Evolutionary conservation across 1,140 invertebrate genomes (phyloP), one percentile per base, ranked within the genome.

Genomic region (Procambarus virginalis): DNA sequence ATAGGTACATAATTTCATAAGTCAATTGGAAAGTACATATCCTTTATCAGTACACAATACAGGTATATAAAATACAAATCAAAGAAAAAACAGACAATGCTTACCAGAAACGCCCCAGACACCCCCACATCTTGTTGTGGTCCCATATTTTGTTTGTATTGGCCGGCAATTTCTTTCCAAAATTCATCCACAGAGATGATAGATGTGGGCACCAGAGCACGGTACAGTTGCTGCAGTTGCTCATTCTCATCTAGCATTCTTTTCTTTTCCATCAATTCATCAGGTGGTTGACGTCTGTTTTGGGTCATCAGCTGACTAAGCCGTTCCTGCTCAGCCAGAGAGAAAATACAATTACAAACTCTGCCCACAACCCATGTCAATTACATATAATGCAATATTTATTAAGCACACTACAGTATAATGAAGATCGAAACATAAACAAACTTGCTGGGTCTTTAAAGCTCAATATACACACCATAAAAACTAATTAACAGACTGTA

Each of bases 121-220:
- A 98, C 97, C 91, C 98, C 98, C 92, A 98, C 97, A 93, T 97
- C 97, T 94, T 98, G 97, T 91, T 96, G 96, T 90, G 89, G 96
- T 96, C 92, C 97, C 95, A 1, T 96, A 96, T 93, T 97, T 97
- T 92, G 96, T 95, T 93, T 89, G 73, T 92, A 93, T 73, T 95
- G 96, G 34, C 95, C 94, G 68, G 97, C 97, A 94, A 98, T 97
- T 92, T 97, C 97, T 58, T 96, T 95, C 98, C 98, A 99, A 95
- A 99, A 99, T 94, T 99, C 98, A 93, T 99, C 98, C 91, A 98
- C 96, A 77, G 97, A 96, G 92, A 99, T 96, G 17, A 99, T 97
- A 94, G 98, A 96, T 81, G 97, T 97, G 92, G 98, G 98, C 49
- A 99, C 98, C 92, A 99, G 95, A 94, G 99, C 98, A 94, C 97